A percentile compares a stretch with the other conserved stretches of the same genome.
Conservation (phyloP, 2,797 vertebrate genomes). For the Acanthornis magna region DNA sequence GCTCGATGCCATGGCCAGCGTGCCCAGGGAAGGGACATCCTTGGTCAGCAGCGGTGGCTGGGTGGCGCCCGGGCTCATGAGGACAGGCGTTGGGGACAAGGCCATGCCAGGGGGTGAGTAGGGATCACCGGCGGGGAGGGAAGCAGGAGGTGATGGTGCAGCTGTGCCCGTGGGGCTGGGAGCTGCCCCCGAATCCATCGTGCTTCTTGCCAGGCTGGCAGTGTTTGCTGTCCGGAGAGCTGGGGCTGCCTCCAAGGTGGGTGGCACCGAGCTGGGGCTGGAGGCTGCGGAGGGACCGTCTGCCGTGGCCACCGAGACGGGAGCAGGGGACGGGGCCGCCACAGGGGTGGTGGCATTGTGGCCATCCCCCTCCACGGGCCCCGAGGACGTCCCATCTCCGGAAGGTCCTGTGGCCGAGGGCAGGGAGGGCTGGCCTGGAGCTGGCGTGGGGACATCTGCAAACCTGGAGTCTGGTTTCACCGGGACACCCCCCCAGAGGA, state of each 20-base stretch:
- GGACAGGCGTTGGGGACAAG: not conserved
- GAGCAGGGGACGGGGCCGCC: not conserved
- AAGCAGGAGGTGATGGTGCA: not conserved
- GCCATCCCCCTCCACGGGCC: accelerated
- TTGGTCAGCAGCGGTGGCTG: not conserved
- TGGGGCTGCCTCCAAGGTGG: not conserved
- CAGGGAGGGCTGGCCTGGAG: not conserved
- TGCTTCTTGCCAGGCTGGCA: not conserved
- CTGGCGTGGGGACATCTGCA: not conserved
- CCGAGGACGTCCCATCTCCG: accelerated
- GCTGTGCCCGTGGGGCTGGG: not conserved
- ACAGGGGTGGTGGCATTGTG: not conserved
- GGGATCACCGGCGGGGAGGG: not conserved
- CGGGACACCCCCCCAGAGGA: not conserved
- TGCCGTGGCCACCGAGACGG: accelerated
- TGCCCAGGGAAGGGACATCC: not conserved
- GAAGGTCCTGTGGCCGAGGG: accelerated
- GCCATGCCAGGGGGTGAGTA: accelerated
- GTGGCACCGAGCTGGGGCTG: not conserved
- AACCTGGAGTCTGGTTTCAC: not conserved
- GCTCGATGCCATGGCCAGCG: not conserved
- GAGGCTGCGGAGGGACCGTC: accelerated
- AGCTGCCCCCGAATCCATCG: not conserved
- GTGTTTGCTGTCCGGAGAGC: not conserved
- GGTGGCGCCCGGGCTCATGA: accelerated